Base-by-base conservation (phyloP, 2,113 vertebrate genomes). In the Astatoreochromis straeleni region DNA sequence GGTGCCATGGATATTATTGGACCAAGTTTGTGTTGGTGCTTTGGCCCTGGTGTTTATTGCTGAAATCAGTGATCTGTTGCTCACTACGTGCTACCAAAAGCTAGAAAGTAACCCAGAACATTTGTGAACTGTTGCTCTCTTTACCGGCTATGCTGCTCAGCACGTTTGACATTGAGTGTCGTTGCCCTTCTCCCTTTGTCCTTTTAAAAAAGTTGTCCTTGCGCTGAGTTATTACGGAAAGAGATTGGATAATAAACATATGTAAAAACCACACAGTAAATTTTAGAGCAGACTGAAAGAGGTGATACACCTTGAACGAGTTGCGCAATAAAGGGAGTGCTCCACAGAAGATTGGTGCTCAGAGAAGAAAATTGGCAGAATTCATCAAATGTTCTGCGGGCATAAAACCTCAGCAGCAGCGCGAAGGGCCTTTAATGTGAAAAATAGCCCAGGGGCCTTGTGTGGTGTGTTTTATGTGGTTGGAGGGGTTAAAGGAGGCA, bases 401-500 rank as follows among this genome's bases (percentile, higher is more conserved):
- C 93, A 92, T 92, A 91, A 93, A 94, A 90, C 80, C 90, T 89
- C 45, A 49, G 85, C 88, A 63, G 92, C 88, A 85, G 81, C n/a
- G 47, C 89, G 82, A 83, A 38, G 90, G 54, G 81, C 63, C 83
- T 94, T 95, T 93, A 94, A 95, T 94, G 89, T 94, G 90, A 93
- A 92, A 94, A 95, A 95, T 86, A 93, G 91, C 95, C 94, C 89
- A 47, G 40, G 88, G 93, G 95, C 88, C 60, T 82, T 83, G 88
- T 89, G 90, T 54, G 78, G 85, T 80, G 90, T 94, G 92, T 95
- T 96, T 96, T 95, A 95, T 94, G 94, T 92, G 93, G 94, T 91
- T 92, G 90, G 85, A 91, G 92, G 94, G 95, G 95, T 96, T 95
- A 96, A 95, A 94, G 90, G 93, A 88, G 88, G 88, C 90, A 80